A percentile compares a stretch with the other conserved stretches of the same genome.
Conservation (phyloP, 2,797 vertebrate genomes). For the Coccyzus lansbergi region DNA sequence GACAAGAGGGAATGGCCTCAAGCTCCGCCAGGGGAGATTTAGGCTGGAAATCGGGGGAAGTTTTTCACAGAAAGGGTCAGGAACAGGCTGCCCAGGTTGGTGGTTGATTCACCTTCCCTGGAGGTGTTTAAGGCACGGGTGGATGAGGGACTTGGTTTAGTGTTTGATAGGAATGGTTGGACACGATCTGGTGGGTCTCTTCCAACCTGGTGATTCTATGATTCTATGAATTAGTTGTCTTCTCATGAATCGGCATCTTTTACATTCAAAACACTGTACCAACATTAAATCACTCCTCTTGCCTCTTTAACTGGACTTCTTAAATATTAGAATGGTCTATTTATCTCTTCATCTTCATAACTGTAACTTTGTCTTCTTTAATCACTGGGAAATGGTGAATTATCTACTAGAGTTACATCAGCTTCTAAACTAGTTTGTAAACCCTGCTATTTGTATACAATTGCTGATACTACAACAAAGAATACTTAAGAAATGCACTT, state of each 20-base stretch:
- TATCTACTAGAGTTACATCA: background rate
- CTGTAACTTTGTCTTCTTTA: background rate
- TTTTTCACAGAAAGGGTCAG: too few species aligned
- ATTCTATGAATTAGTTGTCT: background rate
- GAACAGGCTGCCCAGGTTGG: too few species aligned
- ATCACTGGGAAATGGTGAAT: fast-evolving
- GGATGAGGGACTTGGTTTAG: too few species aligned
- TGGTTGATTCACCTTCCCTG: too few species aligned
- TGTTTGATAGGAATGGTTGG: too few species aligned
- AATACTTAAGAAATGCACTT: constrained; percentile 51
- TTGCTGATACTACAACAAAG: background rate
- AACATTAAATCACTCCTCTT: background rate
- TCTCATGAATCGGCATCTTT: background rate
- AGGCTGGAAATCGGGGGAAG: too few species aligned
- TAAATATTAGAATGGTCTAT: background rate
- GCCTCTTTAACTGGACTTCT: background rate
- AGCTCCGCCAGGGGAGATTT: too few species aligned
- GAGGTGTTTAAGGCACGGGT: too few species aligned
- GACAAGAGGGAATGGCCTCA: too few species aligned
- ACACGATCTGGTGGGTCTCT: too few species aligned
- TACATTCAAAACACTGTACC: background rate
- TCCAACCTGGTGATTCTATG: too few species aligned
- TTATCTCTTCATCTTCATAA: background rate
- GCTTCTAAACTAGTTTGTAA: background rate
- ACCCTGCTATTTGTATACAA: background rate